Evolutionary conservation across 1,140 invertebrate genomes (phyloP), one percentile per base, ranked within the genome.

Genomic region (Helicoverpa zea): DNA sequence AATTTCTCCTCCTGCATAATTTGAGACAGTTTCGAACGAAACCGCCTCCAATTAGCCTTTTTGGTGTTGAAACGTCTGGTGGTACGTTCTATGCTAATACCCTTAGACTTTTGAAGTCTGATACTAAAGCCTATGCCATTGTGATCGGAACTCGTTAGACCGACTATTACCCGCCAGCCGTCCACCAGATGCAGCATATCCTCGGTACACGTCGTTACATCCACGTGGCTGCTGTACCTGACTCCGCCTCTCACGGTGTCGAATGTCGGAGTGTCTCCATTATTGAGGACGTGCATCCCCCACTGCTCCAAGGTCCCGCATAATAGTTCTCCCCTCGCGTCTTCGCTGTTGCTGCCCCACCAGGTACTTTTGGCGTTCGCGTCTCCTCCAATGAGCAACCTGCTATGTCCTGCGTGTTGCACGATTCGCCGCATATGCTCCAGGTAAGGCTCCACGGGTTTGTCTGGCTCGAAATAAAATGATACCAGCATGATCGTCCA

Each of bases 241-340:
- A 29, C 78, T 2, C 35, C 51, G 0, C 83, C 83, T 43, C 83
- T 47, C 0, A 86, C 35, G 1, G 82, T 81, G n/a, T 84, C 78
- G 18, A 87, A 88, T 2, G 87, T 88, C 4, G 85, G 85, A 0
- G 0, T n/a, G n/a, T 56, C 18, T 9, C 85, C 85, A 13, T 4
- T 35, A 52, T 86, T 88, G 11, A 88, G 74, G 9, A 88, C 56
- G 0, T 86, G 58, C 12, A 86, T n/a, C 0, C 47, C 80, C 2
- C 78, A 16, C 23, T 84, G 66, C 0, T 58, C 80, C 1, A 87
- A 54, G 12, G 64, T 12, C 11, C 80, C 80, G 2, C 13, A 4
- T 13, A 84, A 0, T 3, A 74, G 54, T n/a, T 81, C 78, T 2
- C 86, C 13, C 84, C n/a, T 83, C 0, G 61, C 10, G 51, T 87